A percentile compares a stretch with the other conserved stretches of the same genome.
These are phyloP conservation scores for Volucella inanis DNA, from an alignment of 2,888 invertebrate species.

Conservation along the genomic window DNA sequence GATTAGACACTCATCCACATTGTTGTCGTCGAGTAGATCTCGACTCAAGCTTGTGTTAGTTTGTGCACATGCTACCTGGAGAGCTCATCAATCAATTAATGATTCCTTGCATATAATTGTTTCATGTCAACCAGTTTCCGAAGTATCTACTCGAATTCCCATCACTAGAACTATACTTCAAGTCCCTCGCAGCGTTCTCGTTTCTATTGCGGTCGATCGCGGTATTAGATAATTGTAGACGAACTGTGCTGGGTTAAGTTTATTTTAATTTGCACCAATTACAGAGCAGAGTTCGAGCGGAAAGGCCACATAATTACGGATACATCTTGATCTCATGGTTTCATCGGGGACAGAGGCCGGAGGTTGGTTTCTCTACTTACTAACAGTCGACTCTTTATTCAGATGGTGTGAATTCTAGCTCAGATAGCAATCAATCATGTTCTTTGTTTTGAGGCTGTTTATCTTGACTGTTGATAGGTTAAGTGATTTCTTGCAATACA, in stretches of 20 bases:
- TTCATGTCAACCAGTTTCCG: neutral
- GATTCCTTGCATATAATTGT: conserved; percentile 35
- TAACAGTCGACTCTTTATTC: no score
- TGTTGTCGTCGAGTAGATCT: conserved; percentile 32
- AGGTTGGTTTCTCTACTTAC: no score
- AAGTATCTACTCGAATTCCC: no score
- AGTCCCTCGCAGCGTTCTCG: neutral
- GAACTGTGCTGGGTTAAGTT: conserved; percentile 40
- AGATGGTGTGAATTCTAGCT: conserved; percentile 47
- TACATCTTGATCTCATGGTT: conserved; percentile 32
- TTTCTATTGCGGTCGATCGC: conserved; percentile 31
- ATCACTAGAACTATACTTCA: neutral
- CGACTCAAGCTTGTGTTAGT: neutral
- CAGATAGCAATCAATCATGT: conserved; percentile 60
- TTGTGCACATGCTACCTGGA: conserved; percentile 15
- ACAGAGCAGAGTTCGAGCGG: conserved; percentile 24
- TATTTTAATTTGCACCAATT: conserved; percentile 53
- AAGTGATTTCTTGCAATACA: conserved; percentile 7
- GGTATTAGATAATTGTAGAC: conserved; percentile 53
- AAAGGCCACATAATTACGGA: conserved; percentile 36
- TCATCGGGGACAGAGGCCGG: no score
- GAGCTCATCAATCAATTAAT: conserved; percentile 35
- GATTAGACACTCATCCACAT: conserved; percentile 41
- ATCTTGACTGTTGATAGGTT: conserved; percentile 38
- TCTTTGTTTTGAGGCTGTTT: conserved; percentile 49